Evolutionary conservation across 2,797 vertebrate genomes (phyloP).

Genomic region (Pempheris klunzingeri): DNA sequence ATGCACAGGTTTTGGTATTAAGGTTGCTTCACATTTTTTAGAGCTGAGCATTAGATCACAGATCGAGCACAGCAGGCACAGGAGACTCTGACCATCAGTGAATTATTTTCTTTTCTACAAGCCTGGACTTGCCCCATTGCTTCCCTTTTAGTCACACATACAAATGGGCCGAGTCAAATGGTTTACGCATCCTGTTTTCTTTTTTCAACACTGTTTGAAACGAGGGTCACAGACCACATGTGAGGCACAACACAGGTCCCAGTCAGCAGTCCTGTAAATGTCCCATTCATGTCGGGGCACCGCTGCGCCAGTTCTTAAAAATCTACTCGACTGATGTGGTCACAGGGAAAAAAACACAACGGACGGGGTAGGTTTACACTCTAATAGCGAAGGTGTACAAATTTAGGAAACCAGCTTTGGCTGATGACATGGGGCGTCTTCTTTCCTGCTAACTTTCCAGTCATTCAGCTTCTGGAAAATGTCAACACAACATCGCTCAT

Average conservation of each 20-base stretch:
- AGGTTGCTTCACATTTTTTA: conserved; percentile 45
- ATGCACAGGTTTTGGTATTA: neutral
- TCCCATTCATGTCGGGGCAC: conserved; percentile 76
- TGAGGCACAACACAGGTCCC: conserved; percentile 79
- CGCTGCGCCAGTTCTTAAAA: conserved; percentile 66
- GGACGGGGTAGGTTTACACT: conserved; percentile 72
- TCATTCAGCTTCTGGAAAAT: conserved; percentile 77
- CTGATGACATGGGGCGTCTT: conserved; percentile 68
- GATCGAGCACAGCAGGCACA: conserved; percentile 30
- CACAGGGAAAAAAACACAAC: conserved; percentile 56
- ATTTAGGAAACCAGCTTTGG: conserved; percentile 74
- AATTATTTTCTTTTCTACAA: conserved; percentile 67
- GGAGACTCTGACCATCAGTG: conserved; percentile 45
- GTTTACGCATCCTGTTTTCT: conserved; percentile 76
- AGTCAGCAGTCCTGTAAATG: conserved; percentile 82
- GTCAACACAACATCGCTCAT: conserved; percentile 70
- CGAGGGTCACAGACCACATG: conserved; percentile 83
- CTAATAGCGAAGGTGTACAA: conserved; percentile 72
- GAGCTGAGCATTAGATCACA: conserved; percentile 22
- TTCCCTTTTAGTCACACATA: conserved; percentile 66
- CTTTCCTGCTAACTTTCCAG: conserved; percentile 68
- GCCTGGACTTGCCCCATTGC: conserved; percentile 62
- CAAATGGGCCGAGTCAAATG: conserved; percentile 66
- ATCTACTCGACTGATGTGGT: conserved; percentile 81
- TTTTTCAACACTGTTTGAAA: conserved; percentile 75